Base-by-base conservation (phyloP, 2,113 vertebrate species). In the Pipra filicauda region DNA sequence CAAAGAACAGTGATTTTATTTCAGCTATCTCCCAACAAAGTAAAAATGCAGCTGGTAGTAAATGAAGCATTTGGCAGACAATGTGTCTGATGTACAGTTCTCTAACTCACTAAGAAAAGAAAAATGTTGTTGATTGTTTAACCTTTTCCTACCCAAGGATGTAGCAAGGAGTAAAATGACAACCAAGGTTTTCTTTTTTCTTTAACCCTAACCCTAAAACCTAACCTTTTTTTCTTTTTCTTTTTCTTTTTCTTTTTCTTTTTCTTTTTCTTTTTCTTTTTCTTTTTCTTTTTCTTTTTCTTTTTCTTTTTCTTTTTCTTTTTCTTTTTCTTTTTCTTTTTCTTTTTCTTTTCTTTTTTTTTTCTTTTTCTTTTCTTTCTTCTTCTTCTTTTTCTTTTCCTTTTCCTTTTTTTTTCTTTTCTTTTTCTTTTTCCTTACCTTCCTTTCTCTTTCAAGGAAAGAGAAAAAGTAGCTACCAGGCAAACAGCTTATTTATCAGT, bases 41-140 rank as follows among this genome's bases (percentile, higher is more conserved):
- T 96, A 92, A 96, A 97, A 97, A 98, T 97, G 96, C 97, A 98
- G 96, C 97, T 98, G 97, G 96, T 97, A 93, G 95, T 93, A 97
- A 97, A 98, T 93, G 96, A 97, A 97, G 91, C 91, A 77, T 89
- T 98, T 97, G 97, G 97, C 97, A 98, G 97, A 98, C 97, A 95
- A 95, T 93, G 92, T 94, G 92, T 97, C 91, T 91, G 96, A 97
- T 80, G 80, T 87, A 95, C 65, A 95, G 90, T 95, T 97, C 93
- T 97, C 80, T 89, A 83, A 95, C 82, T 95, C 82, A 61, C 89
- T 95, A 93, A 96, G 95, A 86, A 87, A 90, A 88, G 90, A 95
- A 96, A 87, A 97, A 94, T 96, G 70, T 46, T 94, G 89, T 88
- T 86, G 88, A 24, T 44, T 74, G 85, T 85, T 97, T 98, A 97